phyloP scores from a whole-genome alignment of 2,797 vertebrate genomes.

The Uromys caudimaculatus region DNA sequence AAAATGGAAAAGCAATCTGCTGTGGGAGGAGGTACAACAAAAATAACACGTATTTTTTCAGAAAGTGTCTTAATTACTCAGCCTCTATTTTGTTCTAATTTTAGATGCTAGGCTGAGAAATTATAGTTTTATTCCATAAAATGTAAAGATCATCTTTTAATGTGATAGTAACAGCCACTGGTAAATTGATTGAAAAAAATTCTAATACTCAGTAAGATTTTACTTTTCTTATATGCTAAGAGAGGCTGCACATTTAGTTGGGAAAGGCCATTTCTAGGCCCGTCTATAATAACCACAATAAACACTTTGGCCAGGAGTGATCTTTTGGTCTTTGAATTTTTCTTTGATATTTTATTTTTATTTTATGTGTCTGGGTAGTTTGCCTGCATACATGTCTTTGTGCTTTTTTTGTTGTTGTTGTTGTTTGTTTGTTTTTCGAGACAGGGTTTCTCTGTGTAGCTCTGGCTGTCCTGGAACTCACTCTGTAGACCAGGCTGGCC shows the following conservation, averaged over 20 bases:
- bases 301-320: neutral
- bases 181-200: neutral
- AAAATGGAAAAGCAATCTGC: neutral
- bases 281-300: neutral
- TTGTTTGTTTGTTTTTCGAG: too few relatives aligned
- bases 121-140: neutral
- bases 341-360: neutral
- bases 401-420: too few relatives aligned
- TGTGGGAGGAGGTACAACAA: neutral
- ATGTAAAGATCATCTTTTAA: neutral
- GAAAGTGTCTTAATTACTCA: neutral
- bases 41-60: neutral
- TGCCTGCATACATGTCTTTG: too few relatives aligned
- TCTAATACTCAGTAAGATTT: neutral
- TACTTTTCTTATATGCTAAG: neutral
- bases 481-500: too few relatives aligned
- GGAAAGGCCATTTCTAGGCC: neutral
- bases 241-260: neutral
- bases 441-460: too few relatives aligned
- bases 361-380: neutral
- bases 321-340: neutral
- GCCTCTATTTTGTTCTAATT: neutral
- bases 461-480: too few relatives aligned
- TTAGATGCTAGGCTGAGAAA: neutral
- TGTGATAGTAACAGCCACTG: neutral